Evolutionary conservation across 2,888 invertebrate genomes (phyloP), one percentile per base, ranked within the genome.

Genomic region (Drosophila formosana): DNA sequence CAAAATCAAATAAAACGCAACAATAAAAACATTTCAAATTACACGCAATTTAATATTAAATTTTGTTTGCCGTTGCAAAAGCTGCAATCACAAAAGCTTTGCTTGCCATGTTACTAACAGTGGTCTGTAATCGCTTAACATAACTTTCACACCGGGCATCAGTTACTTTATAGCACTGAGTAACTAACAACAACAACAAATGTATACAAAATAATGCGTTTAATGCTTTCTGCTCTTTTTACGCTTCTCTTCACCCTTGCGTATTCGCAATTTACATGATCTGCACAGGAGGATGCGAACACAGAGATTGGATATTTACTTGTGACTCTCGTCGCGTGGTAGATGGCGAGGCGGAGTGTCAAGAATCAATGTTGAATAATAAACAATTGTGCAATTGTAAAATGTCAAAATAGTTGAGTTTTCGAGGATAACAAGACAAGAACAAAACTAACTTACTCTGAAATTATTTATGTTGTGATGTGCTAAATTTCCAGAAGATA

Each of bases 261-360:
- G 39, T 41, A 41, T 41, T 18, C 39, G 57, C 55, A 53, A 72
- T 60, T 64, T 39, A 57, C 67, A 70, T 63, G 72, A 75, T 69
- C 61, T 18, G 53, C 49, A 74, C 95, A 96, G 96, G 95, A 95
- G 92, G 95, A 95, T 91, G 92, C 94, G 91, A 93, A 94, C 91
- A 94, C 94, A 90, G 94, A 95, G 76, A 93, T 95, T 92, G 95
- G 95, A 93, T 93, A 94, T 92, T 93, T 95, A 92, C 94, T 96
- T 92, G 94, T 94, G 90, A 93, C 94, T 87, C 91, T 95, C 93
- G 93, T 93, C 92, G 94, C 94, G 93, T 95, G 94, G 91, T 92
- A 92, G 86, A 76, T 57, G 65, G 63, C 11, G 45, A 28, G 28
- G 25, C 45, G 43, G 32, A 51, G 30, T 45, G 11, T 9, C 47